These are phyloP conservation scores for Pinctada fucata DNA, from an alignment of 2,888 invertebrate genomes.

Conservation along the genomic window DNA sequence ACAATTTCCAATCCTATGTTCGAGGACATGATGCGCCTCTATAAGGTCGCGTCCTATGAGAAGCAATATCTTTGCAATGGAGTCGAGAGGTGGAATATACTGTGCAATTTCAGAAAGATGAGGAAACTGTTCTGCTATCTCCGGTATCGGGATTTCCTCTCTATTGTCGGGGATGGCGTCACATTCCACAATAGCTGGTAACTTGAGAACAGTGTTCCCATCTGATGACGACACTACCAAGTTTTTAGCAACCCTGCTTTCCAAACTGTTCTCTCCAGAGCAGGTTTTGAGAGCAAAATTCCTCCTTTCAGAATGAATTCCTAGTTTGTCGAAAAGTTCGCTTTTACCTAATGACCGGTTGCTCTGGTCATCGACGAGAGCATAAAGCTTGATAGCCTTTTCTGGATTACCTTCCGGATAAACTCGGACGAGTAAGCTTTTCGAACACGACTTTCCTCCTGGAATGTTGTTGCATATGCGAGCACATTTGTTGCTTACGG, in stretches of 20 bases:
- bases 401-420: constrained; percentile 11
- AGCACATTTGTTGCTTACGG: not conserved
- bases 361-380: constrained; percentile 20
- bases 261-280: constrained; percentile 3
- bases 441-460: constrained; percentile 32
- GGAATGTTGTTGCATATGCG: constrained; percentile 15
- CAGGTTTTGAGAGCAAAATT: constrained; percentile 10
- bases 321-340: constrained; percentile 7
- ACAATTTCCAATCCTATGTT: constrained; percentile 13
- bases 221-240: constrained; percentile 1
- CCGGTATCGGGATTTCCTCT: constrained; percentile 10
- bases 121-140: not conserved
- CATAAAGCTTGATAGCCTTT: constrained; percentile 4
- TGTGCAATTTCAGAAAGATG: constrained; percentile 16
- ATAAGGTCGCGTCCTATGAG: constrained; percentile 33
- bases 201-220: not conserved
- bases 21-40: constrained; percentile 25
- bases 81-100: constrained; percentile 16
- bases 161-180: constrained; percentile 13
- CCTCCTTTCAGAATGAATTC: constrained; percentile 2
- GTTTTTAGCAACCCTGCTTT: constrained; percentile 5
- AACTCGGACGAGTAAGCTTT: constrained; percentile 28
- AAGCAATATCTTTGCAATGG: constrained; percentile 20
- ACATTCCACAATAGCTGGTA: constrained; percentile 22
- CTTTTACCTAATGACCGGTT: constrained; percentile 14